Conservation (phyloP, 2,888 invertebrate genomes). For the Hipparchia sbordonii region DNA sequence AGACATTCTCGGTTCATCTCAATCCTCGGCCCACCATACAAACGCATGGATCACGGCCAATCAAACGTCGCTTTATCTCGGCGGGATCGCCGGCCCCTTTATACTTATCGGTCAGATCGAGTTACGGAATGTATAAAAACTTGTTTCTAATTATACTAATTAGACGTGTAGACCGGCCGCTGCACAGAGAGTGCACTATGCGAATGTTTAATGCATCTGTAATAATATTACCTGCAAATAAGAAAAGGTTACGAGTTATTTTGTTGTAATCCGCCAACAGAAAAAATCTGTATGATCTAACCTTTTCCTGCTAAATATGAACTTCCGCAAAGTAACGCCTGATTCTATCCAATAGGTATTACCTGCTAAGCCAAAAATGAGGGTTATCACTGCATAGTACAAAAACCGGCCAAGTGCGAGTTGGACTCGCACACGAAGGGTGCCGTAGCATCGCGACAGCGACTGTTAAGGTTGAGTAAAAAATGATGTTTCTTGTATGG, state of each 20-base stretch:
- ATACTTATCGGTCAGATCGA: constrained; percentile 57
- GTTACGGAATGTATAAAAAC: constrained; percentile 64
- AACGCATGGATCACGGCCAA: constrained; percentile 47
- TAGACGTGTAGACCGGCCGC: constrained; percentile 48
- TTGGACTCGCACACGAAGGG: too few species aligned
- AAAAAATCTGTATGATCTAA: too few species aligned
- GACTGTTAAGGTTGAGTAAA: too few species aligned
- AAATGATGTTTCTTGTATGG: too few species aligned
- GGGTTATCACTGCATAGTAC: too few species aligned
- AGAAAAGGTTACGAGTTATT: background rate
- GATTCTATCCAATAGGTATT: too few species aligned
- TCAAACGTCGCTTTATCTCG: constrained; percentile 43
- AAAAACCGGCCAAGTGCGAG: too few species aligned
- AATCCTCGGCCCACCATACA: constrained; percentile 28
- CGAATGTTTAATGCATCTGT: constrained; percentile 15
- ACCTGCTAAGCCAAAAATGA: too few species aligned
- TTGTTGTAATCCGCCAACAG: too few species aligned
- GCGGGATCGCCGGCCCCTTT: constrained; percentile 55
- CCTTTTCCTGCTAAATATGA: too few species aligned
- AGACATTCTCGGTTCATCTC: constrained; percentile 10
- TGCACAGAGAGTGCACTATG: constrained; percentile 26
- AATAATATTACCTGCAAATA: background rate
- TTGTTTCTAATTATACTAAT: constrained; percentile 76
- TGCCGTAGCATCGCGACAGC: too few species aligned
- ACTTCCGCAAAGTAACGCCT: too few species aligned